Conservation (phyloP, 2,888 invertebrate species). For the Drosophila vallismaia region DNA sequence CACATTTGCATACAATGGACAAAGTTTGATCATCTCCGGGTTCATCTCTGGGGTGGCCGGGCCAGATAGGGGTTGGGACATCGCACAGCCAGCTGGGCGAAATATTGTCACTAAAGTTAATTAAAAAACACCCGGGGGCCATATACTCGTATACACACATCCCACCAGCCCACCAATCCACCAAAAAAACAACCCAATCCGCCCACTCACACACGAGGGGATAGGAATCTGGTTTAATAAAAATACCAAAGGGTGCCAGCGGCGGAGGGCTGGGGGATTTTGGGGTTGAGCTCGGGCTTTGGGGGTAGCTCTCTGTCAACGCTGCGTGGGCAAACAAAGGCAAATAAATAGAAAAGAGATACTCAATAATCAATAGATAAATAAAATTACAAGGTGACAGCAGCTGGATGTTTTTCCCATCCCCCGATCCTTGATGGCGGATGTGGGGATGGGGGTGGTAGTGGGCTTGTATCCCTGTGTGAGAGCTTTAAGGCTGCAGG, state of each 20-base stretch:
- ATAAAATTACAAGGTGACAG: constrained; percentile 79
- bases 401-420: constrained; percentile 40
- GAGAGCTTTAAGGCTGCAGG: constrained; percentile 66
- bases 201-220: constrained; percentile 21
- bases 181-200: constrained; percentile 2
- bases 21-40: constrained; percentile 67
- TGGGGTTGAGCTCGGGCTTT: constrained; percentile 21
- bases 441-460: no score
- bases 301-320: constrained; percentile 57
- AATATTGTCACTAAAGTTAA: constrained; percentile 80
- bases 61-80: not conserved
- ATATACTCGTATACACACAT: constrained; percentile 19
- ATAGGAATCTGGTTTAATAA: constrained; percentile 67
- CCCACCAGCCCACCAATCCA: constrained; percentile 5
- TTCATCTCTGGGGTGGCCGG: not conserved
- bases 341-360: constrained; percentile 74
- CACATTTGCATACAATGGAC: constrained; percentile 68
- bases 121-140: constrained; percentile 76
- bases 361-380: constrained; percentile 83
- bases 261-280: not conserved
- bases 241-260: constrained; percentile 53
- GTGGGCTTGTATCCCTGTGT: constrained; percentile 17
- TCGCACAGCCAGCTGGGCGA: constrained; percentile 55
- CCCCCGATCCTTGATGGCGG: not conserved
- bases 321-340: constrained; percentile 78